Base-by-base conservation (phyloP, 1,140 invertebrate genomes). In the Plectrocnemia conspersa region DNA sequence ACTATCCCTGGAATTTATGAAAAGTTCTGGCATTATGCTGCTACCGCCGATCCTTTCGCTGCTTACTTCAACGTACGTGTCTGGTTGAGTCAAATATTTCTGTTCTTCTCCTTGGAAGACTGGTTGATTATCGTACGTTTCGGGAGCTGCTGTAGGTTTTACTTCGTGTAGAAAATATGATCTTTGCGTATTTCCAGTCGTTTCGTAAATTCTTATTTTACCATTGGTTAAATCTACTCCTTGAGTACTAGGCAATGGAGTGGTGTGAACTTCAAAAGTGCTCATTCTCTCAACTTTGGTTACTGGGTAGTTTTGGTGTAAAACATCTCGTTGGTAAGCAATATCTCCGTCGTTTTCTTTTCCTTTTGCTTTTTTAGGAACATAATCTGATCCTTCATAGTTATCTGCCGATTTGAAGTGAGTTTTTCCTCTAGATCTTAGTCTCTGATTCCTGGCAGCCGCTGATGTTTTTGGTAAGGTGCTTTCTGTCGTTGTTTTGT, bases 301-400 rank as follows among this genome's bases (percentile, higher is more conserved):
- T 0, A 75, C 75, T 5, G 79, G 79, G 58, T 80, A 80, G 56
- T 80, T 80, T 63, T 80, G 79, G 60, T 80, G 79, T 9, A 80
- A 64, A 9, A 80, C 75, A 64, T 80, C 79, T 53, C 79, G 68
- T 65, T 80, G 78, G 61, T 80, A 80, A 2, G 79, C 79, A 54
- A 80, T 62, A 44, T 67, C 54, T 36, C 42, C 52, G 61, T 72
- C 66, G 41, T 67, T 69, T 11, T 38, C 66, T 13, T 56, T 65
- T 35, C 65, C 69, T 66, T 56, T 67, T 54, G 32, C 67, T 67
- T 55, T 63, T 45, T 68, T 74, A 66, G 41, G 24, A 32, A 53
- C 32, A 29, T 42, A 41, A 32, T 61, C 59, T n/a, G 38, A 19
- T 46, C 55, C 55, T 32, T 61, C 59, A 35, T 75, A 71, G 45